Percentiles rank a stretch among this genome's conserved stretches.
phyloP scores from a whole-genome alignment of 2,113 vertebrate genomes.

The Chelonoidis abingdonii region DNA sequence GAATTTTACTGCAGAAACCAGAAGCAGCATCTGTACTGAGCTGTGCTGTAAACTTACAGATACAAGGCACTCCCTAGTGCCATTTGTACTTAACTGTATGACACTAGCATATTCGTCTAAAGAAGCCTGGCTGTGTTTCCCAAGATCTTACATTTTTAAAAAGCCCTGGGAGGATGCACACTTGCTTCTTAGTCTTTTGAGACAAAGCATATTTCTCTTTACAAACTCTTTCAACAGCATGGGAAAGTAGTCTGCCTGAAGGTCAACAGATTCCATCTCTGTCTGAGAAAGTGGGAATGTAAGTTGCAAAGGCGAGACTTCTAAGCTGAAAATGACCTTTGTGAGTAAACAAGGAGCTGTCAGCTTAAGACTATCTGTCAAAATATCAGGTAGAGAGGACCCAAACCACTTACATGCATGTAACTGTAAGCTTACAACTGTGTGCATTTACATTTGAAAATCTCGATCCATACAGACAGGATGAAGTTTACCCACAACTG shows the following conservation, averaged over 20 bases:
- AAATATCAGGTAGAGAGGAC: background rate
- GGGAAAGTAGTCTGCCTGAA: background rate
- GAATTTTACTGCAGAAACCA: background rate
- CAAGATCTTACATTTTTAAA: background rate
- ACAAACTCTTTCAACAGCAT: background rate
- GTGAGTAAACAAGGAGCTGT: background rate
- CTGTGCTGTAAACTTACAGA: background rate
- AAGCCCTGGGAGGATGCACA: background rate
- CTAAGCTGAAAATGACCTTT: background rate
- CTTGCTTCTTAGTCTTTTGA: background rate
- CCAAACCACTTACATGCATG: accelerated
- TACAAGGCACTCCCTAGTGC: background rate
- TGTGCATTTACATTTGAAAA: background rate
- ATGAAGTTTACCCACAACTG: background rate
- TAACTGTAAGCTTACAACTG: background rate
- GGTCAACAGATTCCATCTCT: background rate
- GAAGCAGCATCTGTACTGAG: background rate
- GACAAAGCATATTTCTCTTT: background rate
- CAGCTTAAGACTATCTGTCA: background rate
- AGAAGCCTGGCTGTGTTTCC: background rate
- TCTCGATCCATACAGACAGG: background rate
- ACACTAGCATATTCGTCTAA: background rate
- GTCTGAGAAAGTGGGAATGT: background rate
- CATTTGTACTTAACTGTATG: background rate
- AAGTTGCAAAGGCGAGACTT: background rate